Percentiles rank a stretch among this genome's conserved stretches.
Conservation (phyloP, 2,113 vertebrate species). For the Tapirus terrestris region DNA sequence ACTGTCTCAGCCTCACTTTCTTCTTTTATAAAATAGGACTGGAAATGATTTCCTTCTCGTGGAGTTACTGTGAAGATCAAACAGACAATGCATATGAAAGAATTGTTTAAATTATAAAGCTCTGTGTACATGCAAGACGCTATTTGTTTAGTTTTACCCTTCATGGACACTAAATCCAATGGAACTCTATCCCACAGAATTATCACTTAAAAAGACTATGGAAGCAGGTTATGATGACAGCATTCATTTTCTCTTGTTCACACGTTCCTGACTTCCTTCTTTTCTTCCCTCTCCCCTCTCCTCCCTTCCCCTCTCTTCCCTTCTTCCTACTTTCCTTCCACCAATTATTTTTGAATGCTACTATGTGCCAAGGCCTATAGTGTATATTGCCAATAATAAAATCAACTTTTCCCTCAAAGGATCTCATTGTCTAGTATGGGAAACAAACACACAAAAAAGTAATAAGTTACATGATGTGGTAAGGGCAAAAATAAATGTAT, state of each 20-base stretch:
- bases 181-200: background rate
- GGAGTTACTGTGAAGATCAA: background rate
- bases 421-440: background rate
- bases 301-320: no score
- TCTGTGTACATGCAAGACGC: background rate
- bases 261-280: accelerated
- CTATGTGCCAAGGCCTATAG: background rate
- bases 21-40: background rate
- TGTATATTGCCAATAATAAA: background rate
- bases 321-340: background rate
- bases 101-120: background rate
- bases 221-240: background rate
- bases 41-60: background rate
- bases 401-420: background rate
- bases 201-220: background rate
- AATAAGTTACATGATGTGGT: background rate
- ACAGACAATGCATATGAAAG: background rate
- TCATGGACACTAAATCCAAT: background rate
- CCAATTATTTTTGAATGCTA: background rate
- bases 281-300: no score
- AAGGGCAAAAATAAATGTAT: background rate
- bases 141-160: background rate
- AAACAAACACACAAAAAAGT: background rate
- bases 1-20: background rate
- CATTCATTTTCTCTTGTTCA: background rate